Evolutionary conservation across 2,797 vertebrate genomes (phyloP).

Genomic region (Ctenopoma kingsleyae): DNA sequence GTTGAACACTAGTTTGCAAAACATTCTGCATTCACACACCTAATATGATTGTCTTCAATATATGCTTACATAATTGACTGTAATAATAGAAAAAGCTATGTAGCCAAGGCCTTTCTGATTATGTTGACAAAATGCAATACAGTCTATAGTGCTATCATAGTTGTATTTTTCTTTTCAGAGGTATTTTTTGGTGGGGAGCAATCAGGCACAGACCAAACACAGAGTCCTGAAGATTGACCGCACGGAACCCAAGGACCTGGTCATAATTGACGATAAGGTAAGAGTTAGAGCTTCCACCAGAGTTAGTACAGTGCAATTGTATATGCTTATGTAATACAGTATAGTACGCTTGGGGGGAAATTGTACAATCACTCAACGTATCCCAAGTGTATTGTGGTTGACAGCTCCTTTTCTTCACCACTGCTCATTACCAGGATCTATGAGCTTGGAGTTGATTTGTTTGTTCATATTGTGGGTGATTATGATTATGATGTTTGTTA

Average conservation of each 20-base stretch:
- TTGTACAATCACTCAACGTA: conserved; percentile 62
- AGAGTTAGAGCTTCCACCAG: conserved; percentile 49
- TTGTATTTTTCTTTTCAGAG: conserved; percentile 80
- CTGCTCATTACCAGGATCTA: conserved; percentile 66
- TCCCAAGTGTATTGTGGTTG: conserved; percentile 52
- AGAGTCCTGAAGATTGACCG: conserved; percentile 97
- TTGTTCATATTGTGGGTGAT: conserved; percentile 36
- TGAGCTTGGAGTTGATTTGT: conserved; percentile 58
- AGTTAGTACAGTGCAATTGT: conserved; percentile 38
- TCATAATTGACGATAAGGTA: conserved; percentile 96
- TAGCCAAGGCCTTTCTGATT: not conserved
- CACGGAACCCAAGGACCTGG: conserved; percentile 95
- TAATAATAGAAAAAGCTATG: not conserved
- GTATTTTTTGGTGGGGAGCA: conserved; percentile 96
- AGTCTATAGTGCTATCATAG: not conserved
- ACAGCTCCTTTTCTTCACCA: conserved; percentile 44
- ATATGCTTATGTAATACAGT: conserved; percentile 73
- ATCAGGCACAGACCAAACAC: conserved; percentile 94
- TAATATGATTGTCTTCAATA: not conserved
- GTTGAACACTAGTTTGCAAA: not conserved
- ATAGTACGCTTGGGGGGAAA: conserved; percentile 45
- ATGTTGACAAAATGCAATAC: not conserved
- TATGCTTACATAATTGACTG: not conserved
- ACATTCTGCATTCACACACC: not conserved
- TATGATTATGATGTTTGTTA: conserved; percentile 60